phyloP scores from a whole-genome alignment of 2,888 invertebrate species.

The Pseudeuparius sepicola region DNA sequence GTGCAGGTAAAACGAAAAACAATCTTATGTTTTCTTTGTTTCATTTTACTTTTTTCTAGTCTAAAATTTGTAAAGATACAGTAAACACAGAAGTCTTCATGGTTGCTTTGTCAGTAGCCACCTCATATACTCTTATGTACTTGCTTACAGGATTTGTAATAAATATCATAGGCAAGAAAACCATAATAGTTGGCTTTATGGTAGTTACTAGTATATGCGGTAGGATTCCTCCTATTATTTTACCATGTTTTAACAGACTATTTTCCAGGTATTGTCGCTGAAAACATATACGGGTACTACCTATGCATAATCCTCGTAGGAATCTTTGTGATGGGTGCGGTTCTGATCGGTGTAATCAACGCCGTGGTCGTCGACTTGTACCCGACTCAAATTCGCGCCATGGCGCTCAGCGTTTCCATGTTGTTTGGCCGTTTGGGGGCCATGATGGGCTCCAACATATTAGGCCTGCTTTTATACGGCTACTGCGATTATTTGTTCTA shows the following conservation, averaged over 20 bases:
- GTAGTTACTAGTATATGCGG: no score
- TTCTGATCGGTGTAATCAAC: conserved; percentile 34
- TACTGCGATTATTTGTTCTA: conserved; percentile 40
- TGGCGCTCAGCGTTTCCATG: conserved; percentile 44
- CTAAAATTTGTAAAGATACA: conserved; percentile 29
- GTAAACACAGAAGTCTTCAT: conserved; percentile 35
- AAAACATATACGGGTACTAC: conserved; percentile 27
- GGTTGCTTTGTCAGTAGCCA: conserved; percentile 31
- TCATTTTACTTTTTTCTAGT: no score
- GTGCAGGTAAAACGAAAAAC: no score
- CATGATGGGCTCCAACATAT: conserved; percentile 40
- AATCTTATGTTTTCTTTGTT: no score
- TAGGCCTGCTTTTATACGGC: conserved; percentile 39
- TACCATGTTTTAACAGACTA: no score
- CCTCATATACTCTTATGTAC: conserved; percentile 30
- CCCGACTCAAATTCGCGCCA: conserved; percentile 40
- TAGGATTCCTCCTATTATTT: no score
- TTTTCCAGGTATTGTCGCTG: conserved; percentile 32
- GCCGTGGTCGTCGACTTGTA: conserved; percentile 37
- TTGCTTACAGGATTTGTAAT: conserved; percentile 36
- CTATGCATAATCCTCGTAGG: conserved; percentile 30
- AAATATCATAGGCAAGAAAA: conserved; percentile 47
- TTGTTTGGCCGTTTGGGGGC: conserved; percentile 45
- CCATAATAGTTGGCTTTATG: conserved; percentile 29
- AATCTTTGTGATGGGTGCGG: conserved; percentile 34